A percentile compares a stretch with the other conserved stretches of the same genome.
These are phyloP conservation scores for Geotrypetes seraphini DNA, from an alignment of 2,797 vertebrate species.

Conservation along the genomic window DNA sequence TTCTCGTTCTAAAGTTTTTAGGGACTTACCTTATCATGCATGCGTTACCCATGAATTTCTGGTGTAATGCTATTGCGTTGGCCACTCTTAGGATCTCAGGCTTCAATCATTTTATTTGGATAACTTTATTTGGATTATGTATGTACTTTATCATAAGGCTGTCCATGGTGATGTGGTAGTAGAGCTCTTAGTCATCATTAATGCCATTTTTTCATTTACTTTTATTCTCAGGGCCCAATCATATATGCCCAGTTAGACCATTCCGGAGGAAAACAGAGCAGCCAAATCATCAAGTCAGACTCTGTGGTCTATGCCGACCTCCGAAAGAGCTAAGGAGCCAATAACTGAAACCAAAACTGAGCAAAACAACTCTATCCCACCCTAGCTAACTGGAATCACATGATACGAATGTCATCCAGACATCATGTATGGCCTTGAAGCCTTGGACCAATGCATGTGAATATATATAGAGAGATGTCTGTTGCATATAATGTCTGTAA, in stretches of 20 bases:
- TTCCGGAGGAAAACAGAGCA: slow-evolving; percentile 72
- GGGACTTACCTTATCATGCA: too few relatives aligned
- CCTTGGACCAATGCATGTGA: slow-evolving; percentile 43
- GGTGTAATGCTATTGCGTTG: too few relatives aligned
- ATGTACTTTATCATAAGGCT: too few relatives aligned
- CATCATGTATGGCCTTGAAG: slow-evolving; percentile 38
- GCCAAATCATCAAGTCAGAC: slow-evolving; percentile 88
- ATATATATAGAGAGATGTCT: slow-evolving; percentile 26
- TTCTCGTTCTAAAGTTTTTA: too few relatives aligned
- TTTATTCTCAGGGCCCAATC: slow-evolving; percentile 62
- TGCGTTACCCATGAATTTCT: too few relatives aligned
- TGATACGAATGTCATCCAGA: slow-evolving; percentile 25
- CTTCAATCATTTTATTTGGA: too few relatives aligned
- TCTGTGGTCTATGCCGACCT: slow-evolving; percentile 92
- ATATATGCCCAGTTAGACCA: slow-evolving; percentile 91
- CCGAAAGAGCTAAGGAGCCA: slow-evolving; percentile 72
- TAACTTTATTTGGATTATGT: too few relatives aligned
- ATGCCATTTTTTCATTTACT: background rate
- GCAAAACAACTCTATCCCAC: background rate
- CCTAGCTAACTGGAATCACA: slow-evolving; percentile 30
- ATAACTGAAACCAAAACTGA: slow-evolving; percentile 10
- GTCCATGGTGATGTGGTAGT: too few relatives aligned
- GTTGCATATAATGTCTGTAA: slow-evolving; percentile 31
- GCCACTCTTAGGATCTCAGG: too few relatives aligned
- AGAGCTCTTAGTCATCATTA: too few relatives aligned